Evolutionary conservation across 2,888 invertebrate genomes (phyloP).

Genomic region (Brachyopa scutellaris): DNA sequence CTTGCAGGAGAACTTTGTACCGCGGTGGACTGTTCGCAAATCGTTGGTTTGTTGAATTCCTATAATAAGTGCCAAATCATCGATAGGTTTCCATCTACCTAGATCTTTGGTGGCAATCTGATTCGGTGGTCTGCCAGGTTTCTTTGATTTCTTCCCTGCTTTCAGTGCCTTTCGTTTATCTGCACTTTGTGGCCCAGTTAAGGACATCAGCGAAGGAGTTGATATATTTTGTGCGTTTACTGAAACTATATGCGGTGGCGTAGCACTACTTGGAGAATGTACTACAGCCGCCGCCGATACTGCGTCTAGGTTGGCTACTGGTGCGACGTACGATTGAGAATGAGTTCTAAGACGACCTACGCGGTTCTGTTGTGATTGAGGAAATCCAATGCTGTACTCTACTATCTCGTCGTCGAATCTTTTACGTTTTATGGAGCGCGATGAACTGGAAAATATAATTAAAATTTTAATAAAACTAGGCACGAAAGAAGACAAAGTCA

Average conservation of each 20-base stretch:
- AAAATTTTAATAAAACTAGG: neutral
- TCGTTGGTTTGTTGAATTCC: constrained; percentile 96
- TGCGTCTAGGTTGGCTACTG: constrained; percentile 49
- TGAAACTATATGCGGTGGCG: constrained; percentile 55
- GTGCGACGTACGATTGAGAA: constrained; percentile 81
- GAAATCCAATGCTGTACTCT: constrained; percentile 91
- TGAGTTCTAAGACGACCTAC: constrained; percentile 82
- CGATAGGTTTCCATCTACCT: constrained; percentile 98
- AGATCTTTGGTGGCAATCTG: constrained; percentile 89
- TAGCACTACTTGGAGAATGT: constrained; percentile 33
- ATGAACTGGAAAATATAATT: constrained; percentile 85
- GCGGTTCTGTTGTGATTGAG: constrained; percentile 81
- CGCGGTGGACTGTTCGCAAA: constrained; percentile 91
- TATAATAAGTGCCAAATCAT: constrained; percentile 96
- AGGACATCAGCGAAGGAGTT: constrained; percentile 55
- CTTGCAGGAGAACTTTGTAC: constrained; percentile 97
- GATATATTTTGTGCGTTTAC: constrained; percentile 63
- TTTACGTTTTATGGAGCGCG: constrained; percentile 95
- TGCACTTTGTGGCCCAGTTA: constrained; percentile 32
- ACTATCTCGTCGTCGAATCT: constrained; percentile 99
- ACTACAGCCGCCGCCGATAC: constrained; percentile 16
- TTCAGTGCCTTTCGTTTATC: constrained; percentile 72
- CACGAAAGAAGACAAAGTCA: neutral
- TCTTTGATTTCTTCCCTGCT: constrained; percentile 73
- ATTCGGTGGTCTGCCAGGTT: constrained; percentile 78